phyloP scores from a whole-genome alignment of 2,797 vertebrate species.

The Euphonia xanthogaster region DNA sequence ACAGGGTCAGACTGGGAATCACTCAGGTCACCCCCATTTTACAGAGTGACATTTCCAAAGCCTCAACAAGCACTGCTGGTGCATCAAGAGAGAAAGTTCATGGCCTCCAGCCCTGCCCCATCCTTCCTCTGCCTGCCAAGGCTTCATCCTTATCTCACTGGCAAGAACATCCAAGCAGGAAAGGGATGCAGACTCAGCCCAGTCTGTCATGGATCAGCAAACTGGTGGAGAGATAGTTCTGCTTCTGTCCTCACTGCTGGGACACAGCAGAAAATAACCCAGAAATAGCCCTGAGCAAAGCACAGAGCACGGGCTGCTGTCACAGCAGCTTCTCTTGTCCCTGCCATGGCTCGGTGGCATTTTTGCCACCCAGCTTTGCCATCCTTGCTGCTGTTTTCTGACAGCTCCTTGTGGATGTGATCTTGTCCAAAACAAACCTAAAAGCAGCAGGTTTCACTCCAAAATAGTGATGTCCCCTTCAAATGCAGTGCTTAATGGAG shows the following conservation, averaged over 20 bases:
- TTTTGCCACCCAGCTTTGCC: background rate
- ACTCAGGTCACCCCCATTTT: background rate
- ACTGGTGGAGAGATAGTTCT: background rate
- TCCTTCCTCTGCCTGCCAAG: background rate
- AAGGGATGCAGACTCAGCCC: background rate
- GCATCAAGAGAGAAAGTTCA: background rate
- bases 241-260: background rate
- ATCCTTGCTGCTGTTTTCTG: background rate
- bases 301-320: background rate
- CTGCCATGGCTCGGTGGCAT: background rate
- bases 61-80: rapidly evolving
- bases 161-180: background rate
- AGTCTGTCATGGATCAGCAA: background rate
- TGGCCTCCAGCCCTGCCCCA: background rate
- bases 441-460: background rate
- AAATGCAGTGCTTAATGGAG: rapidly evolving
- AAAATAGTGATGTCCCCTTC: background rate
- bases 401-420: background rate
- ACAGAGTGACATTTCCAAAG: background rate
- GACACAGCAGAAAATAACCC: background rate
- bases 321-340: background rate
- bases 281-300: background rate
- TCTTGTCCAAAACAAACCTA: background rate
- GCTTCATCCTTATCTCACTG: background rate
- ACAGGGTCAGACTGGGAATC: rapidly evolving